These are phyloP conservation scores for Drosophila lacteicornis DNA, from an alignment of 1,140 invertebrate species.

Conservation along the genomic window DNA sequence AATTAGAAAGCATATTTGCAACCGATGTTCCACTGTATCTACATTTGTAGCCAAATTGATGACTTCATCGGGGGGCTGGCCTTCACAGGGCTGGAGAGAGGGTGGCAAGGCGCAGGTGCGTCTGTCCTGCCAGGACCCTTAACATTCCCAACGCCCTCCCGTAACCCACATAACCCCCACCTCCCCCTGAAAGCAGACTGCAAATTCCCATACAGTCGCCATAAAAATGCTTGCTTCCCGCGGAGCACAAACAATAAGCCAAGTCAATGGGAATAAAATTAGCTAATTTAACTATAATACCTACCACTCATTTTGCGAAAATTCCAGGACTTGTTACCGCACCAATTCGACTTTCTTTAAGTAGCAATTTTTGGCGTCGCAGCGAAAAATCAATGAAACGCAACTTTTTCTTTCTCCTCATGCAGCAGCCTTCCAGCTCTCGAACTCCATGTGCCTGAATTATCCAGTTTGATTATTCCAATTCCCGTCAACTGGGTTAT, in stretches of 20 bases:
- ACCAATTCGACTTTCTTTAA: conserved; percentile 10
- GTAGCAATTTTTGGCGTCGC: conserved; percentile 4
- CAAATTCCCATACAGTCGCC: conserved; percentile 42
- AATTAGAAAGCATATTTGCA: background rate
- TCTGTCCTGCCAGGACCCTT: conserved; percentile 30
- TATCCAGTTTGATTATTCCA: background rate
- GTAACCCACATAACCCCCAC: background rate
- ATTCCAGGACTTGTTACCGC: conserved; percentile 10
- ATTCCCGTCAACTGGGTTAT: background rate
- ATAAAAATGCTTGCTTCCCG: conserved; percentile 2
- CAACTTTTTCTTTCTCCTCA: conserved; percentile 10
- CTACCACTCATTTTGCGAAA: conserved; percentile 29
- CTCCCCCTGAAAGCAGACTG: conserved; percentile 35
- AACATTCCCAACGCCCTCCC: background rate
- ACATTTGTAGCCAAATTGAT: conserved; percentile 41
- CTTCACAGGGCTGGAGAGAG: conserved; percentile 2
- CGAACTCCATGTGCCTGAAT: no score
- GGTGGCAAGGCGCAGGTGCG: conserved; percentile 43
- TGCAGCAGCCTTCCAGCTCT: background rate
- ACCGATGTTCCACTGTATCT: background rate
- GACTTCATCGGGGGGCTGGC: conserved; percentile 46
- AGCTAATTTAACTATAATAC: background rate
- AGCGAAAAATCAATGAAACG: conserved; percentile 34
- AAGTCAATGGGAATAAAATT: no score
- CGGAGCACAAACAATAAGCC: background rate